phyloP scores from a whole-genome alignment of 2,797 vertebrate genomes.

The Catharus ustulatus region DNA sequence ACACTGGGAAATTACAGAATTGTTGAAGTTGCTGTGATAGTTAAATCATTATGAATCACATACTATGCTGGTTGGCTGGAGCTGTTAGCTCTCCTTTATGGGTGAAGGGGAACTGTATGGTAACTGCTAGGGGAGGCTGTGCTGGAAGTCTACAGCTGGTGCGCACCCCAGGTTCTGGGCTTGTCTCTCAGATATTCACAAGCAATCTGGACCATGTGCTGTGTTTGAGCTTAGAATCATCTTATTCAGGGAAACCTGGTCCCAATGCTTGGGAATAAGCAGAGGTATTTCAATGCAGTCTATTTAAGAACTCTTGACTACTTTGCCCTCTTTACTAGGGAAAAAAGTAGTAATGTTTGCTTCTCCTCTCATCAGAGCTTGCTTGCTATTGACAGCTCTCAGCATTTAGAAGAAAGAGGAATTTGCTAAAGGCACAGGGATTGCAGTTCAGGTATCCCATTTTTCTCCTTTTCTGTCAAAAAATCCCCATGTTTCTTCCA shows the following conservation, averaged over 20 bases:
- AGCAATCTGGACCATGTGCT: not conserved
- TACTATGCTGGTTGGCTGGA: not conserved
- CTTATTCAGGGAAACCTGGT: not conserved
- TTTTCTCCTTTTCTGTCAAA: not conserved
- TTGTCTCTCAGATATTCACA: not conserved
- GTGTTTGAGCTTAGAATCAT: not conserved
- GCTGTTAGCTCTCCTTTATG: not conserved
- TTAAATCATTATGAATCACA: not conserved
- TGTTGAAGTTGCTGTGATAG: not conserved
- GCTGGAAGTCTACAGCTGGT: not conserved
- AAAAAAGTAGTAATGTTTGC: not conserved
- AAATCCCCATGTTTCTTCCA: not conserved
- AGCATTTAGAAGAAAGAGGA: not conserved
- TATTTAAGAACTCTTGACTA: not conserved
- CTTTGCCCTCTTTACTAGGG: not conserved
- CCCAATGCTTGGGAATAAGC: not conserved
- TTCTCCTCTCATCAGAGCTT: not conserved
- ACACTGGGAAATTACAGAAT: not conserved
- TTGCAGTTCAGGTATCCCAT: not conserved
- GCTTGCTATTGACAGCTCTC: not conserved
- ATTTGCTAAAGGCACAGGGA: not conserved
- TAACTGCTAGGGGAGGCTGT: not conserved
- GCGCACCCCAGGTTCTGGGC: not conserved
- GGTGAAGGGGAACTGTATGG: not conserved
- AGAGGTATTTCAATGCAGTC: not conserved